Evolutionary conservation across 2,888 invertebrate genomes (phyloP).

Genomic region (Lycia hirtaria): DNA sequence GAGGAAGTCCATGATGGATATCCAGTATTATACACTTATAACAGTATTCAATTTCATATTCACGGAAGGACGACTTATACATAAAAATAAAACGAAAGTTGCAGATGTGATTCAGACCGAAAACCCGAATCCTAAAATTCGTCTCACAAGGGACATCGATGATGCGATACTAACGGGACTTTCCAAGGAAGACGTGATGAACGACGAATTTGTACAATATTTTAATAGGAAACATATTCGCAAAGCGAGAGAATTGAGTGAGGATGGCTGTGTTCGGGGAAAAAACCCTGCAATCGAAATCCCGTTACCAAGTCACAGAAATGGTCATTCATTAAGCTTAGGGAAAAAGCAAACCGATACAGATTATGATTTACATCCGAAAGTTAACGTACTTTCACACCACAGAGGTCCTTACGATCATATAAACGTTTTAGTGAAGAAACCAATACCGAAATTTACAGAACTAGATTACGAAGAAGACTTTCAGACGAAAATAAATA

Average conservation of each 20-base stretch:
- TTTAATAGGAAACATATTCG: slow-evolving; percentile 45
- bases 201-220: slow-evolving; percentile 43
- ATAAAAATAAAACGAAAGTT: slow-evolving; percentile 52
- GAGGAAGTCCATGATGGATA: slow-evolving; percentile 56
- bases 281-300: slow-evolving; percentile 6
- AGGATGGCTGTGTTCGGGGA: slow-evolving; percentile 27
- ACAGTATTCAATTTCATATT: slow-evolving; percentile 41
- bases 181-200: slow-evolving; percentile 49
- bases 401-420: slow-evolving; percentile 24
- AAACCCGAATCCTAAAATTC: slow-evolving; percentile 44
- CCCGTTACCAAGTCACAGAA: not conserved
- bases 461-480: slow-evolving; percentile 67
- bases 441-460: slow-evolving; percentile 70
- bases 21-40: slow-evolving; percentile 45
- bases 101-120: slow-evolving; percentile 46
- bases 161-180: slow-evolving; percentile 44
- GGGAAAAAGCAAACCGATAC: not conserved
- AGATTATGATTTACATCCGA: too few relatives aligned
- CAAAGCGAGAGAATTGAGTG: slow-evolving; percentile 42
- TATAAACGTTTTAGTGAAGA: slow-evolving; percentile 57
- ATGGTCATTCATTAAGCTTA: not conserved
- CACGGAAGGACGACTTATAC: slow-evolving; percentile 53
- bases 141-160: slow-evolving; percentile 51
- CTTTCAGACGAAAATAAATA: slow-evolving; percentile 59
- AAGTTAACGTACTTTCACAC: not conserved